These are phyloP conservation scores for Zeuzera pyrina DNA, from an alignment of 2,888 invertebrate genomes.

Conservation along the genomic window DNA sequence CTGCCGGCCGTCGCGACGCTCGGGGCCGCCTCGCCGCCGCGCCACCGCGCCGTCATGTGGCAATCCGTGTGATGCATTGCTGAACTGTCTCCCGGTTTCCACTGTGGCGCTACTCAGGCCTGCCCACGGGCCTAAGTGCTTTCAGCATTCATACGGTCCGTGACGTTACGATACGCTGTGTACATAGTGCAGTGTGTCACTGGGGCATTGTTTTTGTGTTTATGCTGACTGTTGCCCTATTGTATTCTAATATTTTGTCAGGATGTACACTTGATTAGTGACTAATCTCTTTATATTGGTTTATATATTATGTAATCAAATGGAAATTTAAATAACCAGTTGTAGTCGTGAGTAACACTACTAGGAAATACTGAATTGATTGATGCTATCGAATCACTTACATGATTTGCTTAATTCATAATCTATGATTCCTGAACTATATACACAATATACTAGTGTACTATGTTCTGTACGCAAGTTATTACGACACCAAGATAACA, in stretches of 20 bases:
- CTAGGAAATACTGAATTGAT: conserved; percentile 8
- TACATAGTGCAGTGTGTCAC: conserved; percentile 45
- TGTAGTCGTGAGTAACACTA: background rate
- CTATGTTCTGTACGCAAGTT: too few species aligned
- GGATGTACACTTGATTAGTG: too few species aligned
- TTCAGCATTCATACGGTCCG: conserved; percentile 14
- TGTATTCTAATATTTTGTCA: too few species aligned
- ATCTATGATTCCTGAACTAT: too few species aligned
- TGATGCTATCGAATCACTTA: conserved; percentile 52
- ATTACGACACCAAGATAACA: conserved; percentile 59
- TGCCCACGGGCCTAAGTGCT: conserved; percentile 16
- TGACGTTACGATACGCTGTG: conserved; percentile 19
- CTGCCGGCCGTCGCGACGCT: conserved; percentile 71
- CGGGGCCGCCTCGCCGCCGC: conserved; percentile 62
- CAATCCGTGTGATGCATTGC: conserved; percentile 47
- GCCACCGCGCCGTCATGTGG: conserved; percentile 49
- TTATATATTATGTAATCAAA: too few species aligned
- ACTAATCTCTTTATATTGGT: too few species aligned
- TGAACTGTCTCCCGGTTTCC: conserved; percentile 31
- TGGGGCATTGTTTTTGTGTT: conserved; percentile 47
- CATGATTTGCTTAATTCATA: too few species aligned
- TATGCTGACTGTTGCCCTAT: background rate
- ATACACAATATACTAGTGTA: too few species aligned
- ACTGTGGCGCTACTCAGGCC: conserved; percentile 17
- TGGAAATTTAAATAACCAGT: too few species aligned